Evolutionary conservation across 2,113 vertebrate genomes (phyloP), one percentile per base, ranked within the genome.

Genomic region (Hydropotes inermis): DNA sequence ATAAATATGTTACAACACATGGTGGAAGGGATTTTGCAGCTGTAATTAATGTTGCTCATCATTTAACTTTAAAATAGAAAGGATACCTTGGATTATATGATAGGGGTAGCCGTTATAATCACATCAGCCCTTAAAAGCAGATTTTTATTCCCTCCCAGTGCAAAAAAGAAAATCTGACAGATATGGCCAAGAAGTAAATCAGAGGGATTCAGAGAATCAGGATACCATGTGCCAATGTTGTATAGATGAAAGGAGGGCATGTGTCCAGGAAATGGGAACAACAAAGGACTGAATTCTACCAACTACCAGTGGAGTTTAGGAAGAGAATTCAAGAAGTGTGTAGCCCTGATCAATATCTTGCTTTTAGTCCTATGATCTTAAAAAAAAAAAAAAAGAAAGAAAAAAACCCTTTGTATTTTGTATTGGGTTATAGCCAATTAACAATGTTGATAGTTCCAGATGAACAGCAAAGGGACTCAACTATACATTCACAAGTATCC

Each of bases 161-260:
- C 27, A 11, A 58, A 50, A 92, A 76, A 86, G 9, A 28, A 55
- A 76, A 3, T 45, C 33, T 93, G 17, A 55, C 4, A 79, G 1
- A 83, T 79, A 47, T 54, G 39, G 10, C 27, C 55, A 11, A 3
- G 25, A 15, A 39, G 16, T 52, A 45, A 36, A 4, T 10, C 43
- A 83, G 50, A 97, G 30, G 45, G 6, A 47, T 55, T 47, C 45
- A 60, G 30, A 79, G 19, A 7, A 58, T 54, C n/a, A 16, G 12
- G 7, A 28, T 19, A 60, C 4, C 25, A 47, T 3, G 30, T 52
- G 3, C 2, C 5, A 19, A 11, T 27, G 1, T 16, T 58, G 8
- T 57, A 23, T 45, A 45, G 36, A 87, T 25, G 12, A 84, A 86
- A 88, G 14, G 2, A 2, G 21, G 2, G 0, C 25, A 43, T 50